These are phyloP conservation scores for Chaenogobius annularis DNA, from an alignment of 2,113 vertebrate species.

Conservation along the genomic window DNA sequence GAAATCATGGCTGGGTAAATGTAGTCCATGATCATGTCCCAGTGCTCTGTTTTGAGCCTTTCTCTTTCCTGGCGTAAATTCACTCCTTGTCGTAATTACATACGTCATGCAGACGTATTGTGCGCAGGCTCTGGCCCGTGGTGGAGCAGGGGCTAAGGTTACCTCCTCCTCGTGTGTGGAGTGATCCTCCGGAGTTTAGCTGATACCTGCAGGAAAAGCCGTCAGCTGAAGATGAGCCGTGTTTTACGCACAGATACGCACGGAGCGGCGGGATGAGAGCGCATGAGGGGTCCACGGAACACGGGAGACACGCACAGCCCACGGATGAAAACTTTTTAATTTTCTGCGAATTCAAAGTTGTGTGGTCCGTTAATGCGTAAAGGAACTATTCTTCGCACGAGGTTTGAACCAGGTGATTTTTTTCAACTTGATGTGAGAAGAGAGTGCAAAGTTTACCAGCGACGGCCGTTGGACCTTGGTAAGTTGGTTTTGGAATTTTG, in stretches of 20 bases:
- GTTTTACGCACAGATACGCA: neutral
- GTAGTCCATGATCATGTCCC: too few species aligned
- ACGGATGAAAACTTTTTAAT: too few species aligned
- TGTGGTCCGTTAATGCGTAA: neutral
- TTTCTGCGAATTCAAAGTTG: neutral
- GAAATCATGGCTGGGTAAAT: too few species aligned
- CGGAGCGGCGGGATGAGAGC: neutral
- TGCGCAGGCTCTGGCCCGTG: neutral
- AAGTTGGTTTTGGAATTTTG: neutral
- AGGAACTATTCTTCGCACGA: neutral
- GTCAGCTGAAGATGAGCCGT: neutral
- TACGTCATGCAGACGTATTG: neutral
- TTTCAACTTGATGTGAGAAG: neutral
- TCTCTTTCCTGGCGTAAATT: too few species aligned
- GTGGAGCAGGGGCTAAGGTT: neutral
- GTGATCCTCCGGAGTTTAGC: neutral
- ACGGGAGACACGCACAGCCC: neutral
- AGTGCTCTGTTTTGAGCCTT: too few species aligned
- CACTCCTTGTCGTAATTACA: too few species aligned
- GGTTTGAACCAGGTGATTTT: neutral
- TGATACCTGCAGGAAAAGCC: neutral
- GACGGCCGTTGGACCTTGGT: neutral
- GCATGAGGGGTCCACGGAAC: neutral
- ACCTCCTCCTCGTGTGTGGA: neutral
- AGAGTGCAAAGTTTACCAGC: slow-evolving; percentile 2